Conservation (phyloP, 2,888 invertebrate species). For the Ischnura elegans region DNA sequence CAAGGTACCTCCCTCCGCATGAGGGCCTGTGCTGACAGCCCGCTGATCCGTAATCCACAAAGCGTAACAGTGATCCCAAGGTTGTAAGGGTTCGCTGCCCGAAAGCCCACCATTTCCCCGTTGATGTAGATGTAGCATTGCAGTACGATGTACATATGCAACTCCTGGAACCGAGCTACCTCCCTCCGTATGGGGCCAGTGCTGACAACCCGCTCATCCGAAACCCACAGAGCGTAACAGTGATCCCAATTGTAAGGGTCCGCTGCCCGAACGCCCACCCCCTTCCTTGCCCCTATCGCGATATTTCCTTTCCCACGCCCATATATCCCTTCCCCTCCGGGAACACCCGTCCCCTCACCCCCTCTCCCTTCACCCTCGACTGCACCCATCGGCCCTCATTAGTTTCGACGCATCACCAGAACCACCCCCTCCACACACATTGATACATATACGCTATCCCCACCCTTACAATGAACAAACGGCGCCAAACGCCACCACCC, state of each 20-base stretch:
- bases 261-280: not conserved
- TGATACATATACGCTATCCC: not conserved
- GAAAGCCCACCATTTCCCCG: not conserved
- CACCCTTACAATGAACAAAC: not conserved
- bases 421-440: not conserved
- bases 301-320: not conserved
- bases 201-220: too few species aligned
- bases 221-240: too few species aligned
- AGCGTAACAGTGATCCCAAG: too few species aligned
- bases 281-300: not conserved
- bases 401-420: not conserved
- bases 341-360: not conserved
- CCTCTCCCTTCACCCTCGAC: not conserved
- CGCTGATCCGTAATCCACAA: too few species aligned
- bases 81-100: not conserved
- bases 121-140: too few species aligned
- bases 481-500: not conserved
- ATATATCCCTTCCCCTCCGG: not conserved
- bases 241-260: too few species aligned
- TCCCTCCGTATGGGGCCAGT: too few species aligned
- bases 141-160: too few species aligned
- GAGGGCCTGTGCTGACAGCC: too few species aligned
- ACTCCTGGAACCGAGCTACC: too few species aligned
- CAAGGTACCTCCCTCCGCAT: too few species aligned
- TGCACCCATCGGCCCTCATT: slow-evolving; percentile 17